Evolutionary conservation across 2,888 invertebrate species (phyloP).

Genomic region (Agrotis ipsilon): DNA sequence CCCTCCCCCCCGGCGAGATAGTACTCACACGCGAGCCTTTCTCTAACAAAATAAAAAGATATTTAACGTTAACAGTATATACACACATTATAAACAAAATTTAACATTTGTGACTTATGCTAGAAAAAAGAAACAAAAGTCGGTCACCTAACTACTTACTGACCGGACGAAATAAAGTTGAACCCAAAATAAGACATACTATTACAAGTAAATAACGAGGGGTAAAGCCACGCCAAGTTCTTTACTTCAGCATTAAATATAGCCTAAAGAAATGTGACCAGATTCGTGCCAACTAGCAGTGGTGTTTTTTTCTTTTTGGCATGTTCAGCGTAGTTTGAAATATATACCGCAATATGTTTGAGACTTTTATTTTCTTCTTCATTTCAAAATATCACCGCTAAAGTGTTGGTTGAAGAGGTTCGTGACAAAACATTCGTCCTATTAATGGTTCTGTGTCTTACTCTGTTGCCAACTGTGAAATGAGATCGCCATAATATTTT

Average conservation of each 20-base stretch:
- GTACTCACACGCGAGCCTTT: no score
- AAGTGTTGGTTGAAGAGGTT: neutral
- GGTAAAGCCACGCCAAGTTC: conserved; percentile 53
- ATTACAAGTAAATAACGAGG: conserved; percentile 60
- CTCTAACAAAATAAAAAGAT: neutral
- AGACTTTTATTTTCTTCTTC: conserved; percentile 32
- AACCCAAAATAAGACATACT: conserved; percentile 51
- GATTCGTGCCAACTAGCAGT: conserved; percentile 48
- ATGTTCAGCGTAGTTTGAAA: conserved; percentile 41
- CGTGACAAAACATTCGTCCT: neutral
- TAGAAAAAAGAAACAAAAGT: neutral
- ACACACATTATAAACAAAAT: no score
- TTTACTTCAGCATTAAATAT: conserved; percentile 52
- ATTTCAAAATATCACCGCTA: conserved; percentile 33
- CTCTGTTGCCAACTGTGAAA: neutral
- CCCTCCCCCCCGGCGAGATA: no score
- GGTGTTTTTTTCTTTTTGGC: conserved; percentile 48
- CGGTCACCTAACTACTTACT: conserved; percentile 8
- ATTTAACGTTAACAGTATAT: neutral
- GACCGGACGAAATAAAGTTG: conserved; percentile 29
- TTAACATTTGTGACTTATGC: no score
- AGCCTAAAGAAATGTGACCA: conserved; percentile 52
- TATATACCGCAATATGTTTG: conserved; percentile 47
- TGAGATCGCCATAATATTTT: neutral
- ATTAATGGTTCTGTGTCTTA: neutral